Conservation (phyloP, 2,888 invertebrate genomes). For the Epicampocera succincta region DNA sequence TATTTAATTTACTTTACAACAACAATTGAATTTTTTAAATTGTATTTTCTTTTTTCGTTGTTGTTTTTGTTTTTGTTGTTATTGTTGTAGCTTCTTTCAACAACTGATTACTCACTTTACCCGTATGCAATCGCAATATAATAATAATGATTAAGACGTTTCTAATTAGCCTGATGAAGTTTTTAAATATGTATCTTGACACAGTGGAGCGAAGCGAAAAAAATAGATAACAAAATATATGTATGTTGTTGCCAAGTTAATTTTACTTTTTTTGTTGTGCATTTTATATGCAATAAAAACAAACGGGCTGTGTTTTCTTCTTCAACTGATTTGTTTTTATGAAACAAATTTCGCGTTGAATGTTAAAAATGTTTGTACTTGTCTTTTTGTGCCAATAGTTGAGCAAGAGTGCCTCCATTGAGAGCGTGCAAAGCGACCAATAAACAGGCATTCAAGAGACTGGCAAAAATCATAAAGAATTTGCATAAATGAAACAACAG, state of each 20-base stretch:
- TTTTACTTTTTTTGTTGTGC: not conserved
- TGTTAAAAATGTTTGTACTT: too few species aligned
- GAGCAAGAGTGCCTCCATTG: not conserved
- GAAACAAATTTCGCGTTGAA: too few species aligned
- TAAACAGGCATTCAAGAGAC: constrained; percentile 8
- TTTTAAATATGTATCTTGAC: not conserved
- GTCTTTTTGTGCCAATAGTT: not conserved
- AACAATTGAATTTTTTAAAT: constrained; percentile 29
- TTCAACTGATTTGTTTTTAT: too few species aligned
- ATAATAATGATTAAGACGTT: constrained; percentile 20
- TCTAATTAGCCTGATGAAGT: not conserved
- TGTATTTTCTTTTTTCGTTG: not conserved
- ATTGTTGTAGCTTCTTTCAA: not conserved
- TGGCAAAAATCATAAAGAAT: constrained; percentile 54
- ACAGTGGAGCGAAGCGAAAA: constrained; percentile 9
- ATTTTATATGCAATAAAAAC: too few species aligned
- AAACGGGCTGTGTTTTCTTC: too few species aligned
- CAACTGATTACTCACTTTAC: constrained; percentile 11
- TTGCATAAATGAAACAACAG: constrained; percentile 20
- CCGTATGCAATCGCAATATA: constrained; percentile 1
- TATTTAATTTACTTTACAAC: constrained; percentile 42
- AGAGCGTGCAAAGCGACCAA: not conserved
- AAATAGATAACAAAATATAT: too few species aligned
- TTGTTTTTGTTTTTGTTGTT: not conserved
- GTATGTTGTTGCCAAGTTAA: too few species aligned